These are phyloP conservation scores for Buceros bicornis DNA, from an alignment of 2,797 vertebrate genomes.

Conservation along the genomic window DNA sequence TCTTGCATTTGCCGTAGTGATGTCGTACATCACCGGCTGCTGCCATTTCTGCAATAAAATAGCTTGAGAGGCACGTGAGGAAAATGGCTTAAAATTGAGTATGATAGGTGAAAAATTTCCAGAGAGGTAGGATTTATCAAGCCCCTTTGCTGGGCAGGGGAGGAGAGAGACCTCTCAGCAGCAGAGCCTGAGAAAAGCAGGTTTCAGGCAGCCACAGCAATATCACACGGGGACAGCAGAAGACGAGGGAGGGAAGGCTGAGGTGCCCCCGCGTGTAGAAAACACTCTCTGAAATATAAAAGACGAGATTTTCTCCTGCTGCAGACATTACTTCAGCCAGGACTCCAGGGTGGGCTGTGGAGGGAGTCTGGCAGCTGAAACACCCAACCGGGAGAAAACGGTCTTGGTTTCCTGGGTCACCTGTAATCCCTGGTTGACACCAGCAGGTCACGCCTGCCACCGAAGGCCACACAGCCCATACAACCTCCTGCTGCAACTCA, in stretches of 20 bases:
- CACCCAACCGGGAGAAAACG: fast-evolving
- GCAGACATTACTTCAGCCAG: background rate
- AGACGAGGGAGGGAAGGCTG: background rate
- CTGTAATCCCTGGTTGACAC: background rate
- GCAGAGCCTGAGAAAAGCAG: background rate
- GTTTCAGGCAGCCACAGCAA: background rate
- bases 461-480: background rate
- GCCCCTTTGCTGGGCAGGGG: background rate
- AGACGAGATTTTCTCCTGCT: background rate
- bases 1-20: background rate
- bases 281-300: background rate
- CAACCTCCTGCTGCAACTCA: background rate
- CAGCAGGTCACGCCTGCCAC: background rate
- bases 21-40: background rate
- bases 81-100: background rate
- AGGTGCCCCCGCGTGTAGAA: fast-evolving
- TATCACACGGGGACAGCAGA: background rate
- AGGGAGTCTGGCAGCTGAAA: background rate
- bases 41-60: background rate
- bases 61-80: background rate
- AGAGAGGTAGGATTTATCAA: background rate
- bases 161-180: background rate
- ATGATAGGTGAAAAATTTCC: background rate
- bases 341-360: background rate
- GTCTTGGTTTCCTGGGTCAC: background rate